Evolutionary conservation across 2,113 vertebrate genomes (phyloP).

Genomic region (Lathamus discolor): DNA sequence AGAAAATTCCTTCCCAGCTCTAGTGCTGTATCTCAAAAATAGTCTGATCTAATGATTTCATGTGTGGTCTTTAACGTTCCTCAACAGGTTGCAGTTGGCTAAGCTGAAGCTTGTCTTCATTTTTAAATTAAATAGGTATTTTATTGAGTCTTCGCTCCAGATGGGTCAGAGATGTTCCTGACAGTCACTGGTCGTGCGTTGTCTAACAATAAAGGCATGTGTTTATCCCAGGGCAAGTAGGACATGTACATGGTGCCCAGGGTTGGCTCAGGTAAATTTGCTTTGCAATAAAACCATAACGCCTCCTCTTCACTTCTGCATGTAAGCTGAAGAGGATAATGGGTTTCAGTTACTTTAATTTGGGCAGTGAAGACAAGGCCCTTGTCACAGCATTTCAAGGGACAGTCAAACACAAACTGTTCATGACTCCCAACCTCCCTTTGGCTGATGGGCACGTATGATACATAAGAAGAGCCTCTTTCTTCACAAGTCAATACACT

Average conservation of each 20-base stretch:
- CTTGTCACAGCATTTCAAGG: conserved; percentile 16
- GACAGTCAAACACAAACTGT: neutral
- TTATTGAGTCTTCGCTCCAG: neutral
- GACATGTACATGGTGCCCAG: neutral
- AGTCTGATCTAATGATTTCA: neutral
- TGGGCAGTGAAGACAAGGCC: conserved; percentile 7
- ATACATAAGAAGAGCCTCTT: conserved; percentile 40
- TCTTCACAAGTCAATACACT: conserved; percentile 38
- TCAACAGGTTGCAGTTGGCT: neutral
- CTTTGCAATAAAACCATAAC: neutral
- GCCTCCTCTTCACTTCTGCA: neutral
- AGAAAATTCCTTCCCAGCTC: neutral
- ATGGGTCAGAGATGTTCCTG: neutral
- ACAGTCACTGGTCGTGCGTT: neutral
- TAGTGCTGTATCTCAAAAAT: neutral
- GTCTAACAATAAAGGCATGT: neutral
- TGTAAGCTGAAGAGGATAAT: neutral
- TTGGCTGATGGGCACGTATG: neutral
- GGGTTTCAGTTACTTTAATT: conserved; percentile 20
- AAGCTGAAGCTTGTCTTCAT: neutral
- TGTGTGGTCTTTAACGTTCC: neutral
- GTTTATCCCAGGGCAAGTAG: neutral
- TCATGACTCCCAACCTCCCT: neutral
- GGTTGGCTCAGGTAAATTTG: neutral
- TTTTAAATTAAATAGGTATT: neutral